Conservation (phyloP, 2,888 invertebrate species). For the Tachina fera region DNA sequence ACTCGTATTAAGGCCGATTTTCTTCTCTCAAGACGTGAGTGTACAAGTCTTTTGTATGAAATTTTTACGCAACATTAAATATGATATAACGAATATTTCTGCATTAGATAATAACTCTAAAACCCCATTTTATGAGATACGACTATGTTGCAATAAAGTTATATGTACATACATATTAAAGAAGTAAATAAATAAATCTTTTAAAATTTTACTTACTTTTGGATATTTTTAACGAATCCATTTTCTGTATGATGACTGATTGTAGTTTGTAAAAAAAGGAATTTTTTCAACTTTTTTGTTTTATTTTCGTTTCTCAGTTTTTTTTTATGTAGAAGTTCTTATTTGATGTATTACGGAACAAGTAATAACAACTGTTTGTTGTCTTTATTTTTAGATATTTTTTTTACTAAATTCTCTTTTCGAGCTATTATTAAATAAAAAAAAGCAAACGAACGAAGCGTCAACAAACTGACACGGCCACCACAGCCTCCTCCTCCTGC, state of each 20-base stretch:
- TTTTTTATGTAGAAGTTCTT: slow-evolving; percentile 9
- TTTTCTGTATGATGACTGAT: slow-evolving; percentile 69
- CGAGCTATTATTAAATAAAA: slow-evolving; percentile 68
- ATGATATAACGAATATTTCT: too few relatives aligned
- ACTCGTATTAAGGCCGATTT: too few relatives aligned
- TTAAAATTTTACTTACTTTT: slow-evolving; percentile 77
- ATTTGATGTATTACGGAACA: slow-evolving; percentile 62
- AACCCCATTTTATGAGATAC: too few relatives aligned
- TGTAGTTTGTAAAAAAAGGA: slow-evolving; percentile 32
- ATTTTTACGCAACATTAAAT: too few relatives aligned
- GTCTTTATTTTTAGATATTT: slow-evolving; percentile 35
- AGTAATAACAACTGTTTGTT: slow-evolving; percentile 62
- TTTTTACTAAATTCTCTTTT: slow-evolving; percentile 28
- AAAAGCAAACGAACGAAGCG: slow-evolving; percentile 60
- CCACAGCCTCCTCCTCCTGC: slow-evolving; percentile 25
- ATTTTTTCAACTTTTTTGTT: slow-evolving; percentile 32
- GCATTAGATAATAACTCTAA: too few relatives aligned
- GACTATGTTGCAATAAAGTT: too few relatives aligned
- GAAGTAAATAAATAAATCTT: background rate
- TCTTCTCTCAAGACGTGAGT: too few relatives aligned
- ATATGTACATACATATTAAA: too few relatives aligned
- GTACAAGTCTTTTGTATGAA: too few relatives aligned
- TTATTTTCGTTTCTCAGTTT: slow-evolving; percentile 30
- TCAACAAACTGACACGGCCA: slow-evolving; percentile 60
- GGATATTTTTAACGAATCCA: slow-evolving; percentile 82